Evolutionary conservation across 2,797 vertebrate species (phyloP), one percentile per base, ranked within the genome.

Genomic region (Melanogrammus aeglefinus): DNA sequence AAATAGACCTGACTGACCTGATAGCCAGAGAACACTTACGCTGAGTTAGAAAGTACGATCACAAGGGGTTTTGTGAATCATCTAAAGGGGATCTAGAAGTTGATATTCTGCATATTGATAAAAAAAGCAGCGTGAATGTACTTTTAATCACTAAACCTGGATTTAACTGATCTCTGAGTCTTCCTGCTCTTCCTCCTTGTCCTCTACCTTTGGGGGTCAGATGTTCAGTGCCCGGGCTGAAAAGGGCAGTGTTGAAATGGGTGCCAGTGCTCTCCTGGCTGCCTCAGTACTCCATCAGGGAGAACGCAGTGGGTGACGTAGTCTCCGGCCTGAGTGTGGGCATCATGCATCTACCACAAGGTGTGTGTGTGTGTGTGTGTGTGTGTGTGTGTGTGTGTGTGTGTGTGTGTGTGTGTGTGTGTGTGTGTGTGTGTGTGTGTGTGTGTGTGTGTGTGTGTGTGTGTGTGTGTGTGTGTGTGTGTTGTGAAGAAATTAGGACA

Each of bases 261-360:
- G 38, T 94, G 12, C 97, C 97, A 0, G 88, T 97, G 79, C 89
- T 97, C 16, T 83, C 63, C 80, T 99, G 97, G 97, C 82, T 99
- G 75, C 96, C 97, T 35, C 90, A 77, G 4, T 98, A 99, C 92
- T 91, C 94, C 0, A 1, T 96, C 86, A 96, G 93, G 80, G 95
- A 97, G 73, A 97, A 96, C 86, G 91, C 94, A 13, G n/a, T 95
- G 0, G 96, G 97, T 10, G 97, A 99, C 84, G 78, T 97, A 21
- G 24, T 94, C 47, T 96, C 97, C 0, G 97, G 97, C 80, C 91
- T 97, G 93, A 99, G 96, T 0, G 96, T 98, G 85, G 96, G 96
- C 86, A 97, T 99, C 90, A 97, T 99, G 95, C 96, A 99, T 89
- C 94, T 99, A 78, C 97, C 97, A 0, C 97, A 98, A 88, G 96